Evolutionary conservation across 2,888 invertebrate species (phyloP), one percentile per base, ranked within the genome.

Genomic region (Arenicola marina): DNA sequence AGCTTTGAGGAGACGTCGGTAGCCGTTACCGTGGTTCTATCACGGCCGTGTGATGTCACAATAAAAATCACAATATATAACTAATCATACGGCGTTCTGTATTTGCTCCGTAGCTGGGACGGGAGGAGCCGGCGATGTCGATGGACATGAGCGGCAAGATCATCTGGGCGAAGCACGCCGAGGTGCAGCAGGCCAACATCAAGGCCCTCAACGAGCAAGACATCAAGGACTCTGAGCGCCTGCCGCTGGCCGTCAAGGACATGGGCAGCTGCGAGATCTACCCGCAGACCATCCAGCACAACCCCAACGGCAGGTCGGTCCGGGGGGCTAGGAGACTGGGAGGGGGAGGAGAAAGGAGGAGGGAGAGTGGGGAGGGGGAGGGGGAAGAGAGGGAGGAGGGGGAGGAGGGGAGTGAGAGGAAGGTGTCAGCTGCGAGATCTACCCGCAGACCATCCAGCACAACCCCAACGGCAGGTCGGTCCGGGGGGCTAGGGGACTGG

Each of bases 211-310:
- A 73, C 2, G 81, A 85, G 66, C 82, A 84, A 69, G 86, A 86
- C 69, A 88, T 93, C 62, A 91, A 91, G 78, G 96, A 97, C 77
- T 96, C 96, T 0, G 95, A 96, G 84, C 87, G 94, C 45, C 87
- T 99, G 18, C 93, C 96, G 0, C 89, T 99, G 0, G 92, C 92
- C 1, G 92, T 97, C 0, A 99, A 99, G 83, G 99, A 99, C 79
- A 95, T 99, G 93, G 99, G 99, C 1, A 93, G 95, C 4, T 99
- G 98, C 82, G 99, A 99, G 85, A 96, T 99, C 68, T 99, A 98
- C 83, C 99, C 99, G 0, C 99, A 99, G 82, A 96, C 94, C 0
- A 93, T 99, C 68, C 92, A 93, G 32, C 99, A 99, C 84, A 99
- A 98, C 85, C 96, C 98, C 0, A 99, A 99, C 83, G 99, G 99